phyloP scores from a whole-genome alignment of 2,113 vertebrate species.

The Ciconia maguari region DNA sequence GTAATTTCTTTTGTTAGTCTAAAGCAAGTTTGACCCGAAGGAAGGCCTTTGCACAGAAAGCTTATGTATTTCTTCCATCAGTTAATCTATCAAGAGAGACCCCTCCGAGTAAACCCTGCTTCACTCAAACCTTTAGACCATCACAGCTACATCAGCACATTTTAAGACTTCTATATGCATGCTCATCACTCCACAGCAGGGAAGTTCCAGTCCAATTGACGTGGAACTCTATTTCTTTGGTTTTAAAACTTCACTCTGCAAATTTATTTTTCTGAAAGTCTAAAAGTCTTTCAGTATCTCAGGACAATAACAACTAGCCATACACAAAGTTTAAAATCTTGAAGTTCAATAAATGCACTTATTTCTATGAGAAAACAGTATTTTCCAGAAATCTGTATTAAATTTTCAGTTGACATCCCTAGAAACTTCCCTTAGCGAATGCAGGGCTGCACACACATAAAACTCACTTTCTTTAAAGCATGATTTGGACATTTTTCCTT shows the following conservation, averaged over 20 bases:
- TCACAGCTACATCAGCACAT: background rate
- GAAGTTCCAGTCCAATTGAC: accelerated
- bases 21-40: background rate
- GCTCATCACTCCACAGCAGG: accelerated
- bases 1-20: background rate
- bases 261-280: background rate
- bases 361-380: background rate
- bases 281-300: background rate
- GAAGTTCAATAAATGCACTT: background rate
- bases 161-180: accelerated
- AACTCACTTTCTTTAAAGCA: background rate
- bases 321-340: background rate
- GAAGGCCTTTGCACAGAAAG: background rate
- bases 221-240: background rate
- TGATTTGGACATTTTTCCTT: background rate
- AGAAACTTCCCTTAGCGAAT: background rate
- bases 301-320: background rate
- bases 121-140: background rate
- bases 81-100: background rate
- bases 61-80: background rate
- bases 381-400: background rate
- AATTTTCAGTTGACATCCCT: background rate
- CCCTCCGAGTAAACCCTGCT: background rate
- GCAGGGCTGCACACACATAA: background rate
- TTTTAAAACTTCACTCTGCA: background rate